Conservation (phyloP, 2,113 vertebrate species). For the Tiliqua scincoides region DNA sequence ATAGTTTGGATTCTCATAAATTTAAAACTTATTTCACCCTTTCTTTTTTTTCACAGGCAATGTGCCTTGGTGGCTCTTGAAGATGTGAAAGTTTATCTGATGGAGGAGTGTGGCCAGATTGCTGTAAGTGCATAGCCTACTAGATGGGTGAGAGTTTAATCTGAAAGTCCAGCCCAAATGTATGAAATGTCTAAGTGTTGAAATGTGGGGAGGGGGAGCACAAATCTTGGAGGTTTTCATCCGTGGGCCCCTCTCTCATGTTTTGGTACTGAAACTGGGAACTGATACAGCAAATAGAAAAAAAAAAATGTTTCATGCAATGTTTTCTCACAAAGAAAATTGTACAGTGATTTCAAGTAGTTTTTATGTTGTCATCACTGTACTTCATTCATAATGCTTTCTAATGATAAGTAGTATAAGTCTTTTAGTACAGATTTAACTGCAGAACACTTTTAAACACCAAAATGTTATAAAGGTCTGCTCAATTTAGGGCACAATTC, state of each 20-base stretch:
- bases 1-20: fast-evolving
- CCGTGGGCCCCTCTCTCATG: neutral
- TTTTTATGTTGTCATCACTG: too few relatives aligned
- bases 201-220: neutral
- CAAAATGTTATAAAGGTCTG: too few relatives aligned
- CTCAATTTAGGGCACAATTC: too few relatives aligned
- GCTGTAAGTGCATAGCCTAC: conserved; percentile 82
- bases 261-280: neutral
- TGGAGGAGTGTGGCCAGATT: conserved; percentile 90
- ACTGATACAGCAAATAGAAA: neutral
- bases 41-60: conserved; percentile 72
- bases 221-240: neutral
- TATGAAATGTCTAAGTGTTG: neutral
- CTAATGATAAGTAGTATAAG: too few relatives aligned
- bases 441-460: too few relatives aligned
- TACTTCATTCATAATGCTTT: too few relatives aligned
- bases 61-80: conserved; percentile 93
- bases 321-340: neutral
- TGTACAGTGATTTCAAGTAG: too few relatives aligned
- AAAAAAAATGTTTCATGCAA: neutral
- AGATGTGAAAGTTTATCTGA: conserved; percentile 91
- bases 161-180: neutral
- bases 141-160: neutral
- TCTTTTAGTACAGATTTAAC: too few relatives aligned
- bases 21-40: fast-evolving